Conservation (phyloP, 2,797 vertebrate species). For the Fratercula arctica region DNA sequence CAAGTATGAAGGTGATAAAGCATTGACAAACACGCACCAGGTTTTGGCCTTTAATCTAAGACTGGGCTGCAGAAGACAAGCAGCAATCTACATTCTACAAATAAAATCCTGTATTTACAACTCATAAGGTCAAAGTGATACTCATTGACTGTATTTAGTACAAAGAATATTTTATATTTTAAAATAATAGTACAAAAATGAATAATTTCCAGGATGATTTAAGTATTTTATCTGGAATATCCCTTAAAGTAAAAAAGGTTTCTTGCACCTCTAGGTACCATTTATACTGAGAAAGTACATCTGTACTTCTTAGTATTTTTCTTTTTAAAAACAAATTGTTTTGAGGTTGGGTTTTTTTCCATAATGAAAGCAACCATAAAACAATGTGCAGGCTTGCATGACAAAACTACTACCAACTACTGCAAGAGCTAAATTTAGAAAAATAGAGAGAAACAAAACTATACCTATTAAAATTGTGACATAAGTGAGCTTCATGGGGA, state of each 20-base stretch:
- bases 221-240: background rate
- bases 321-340: background rate
- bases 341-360: background rate
- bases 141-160: background rate
- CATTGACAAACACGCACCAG: background rate
- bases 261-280: background rate
- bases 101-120: background rate
- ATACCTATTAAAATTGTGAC: background rate
- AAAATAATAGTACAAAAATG: background rate
- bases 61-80: background rate
- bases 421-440: background rate
- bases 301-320: background rate
- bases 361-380: background rate
- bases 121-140: background rate
- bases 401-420: background rate
- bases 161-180: background rate
- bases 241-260: background rate
- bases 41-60: background rate
- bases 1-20: background rate
- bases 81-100: background rate
- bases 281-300: background rate
- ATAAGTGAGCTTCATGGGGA: background rate
- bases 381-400: background rate
- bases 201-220: background rate
- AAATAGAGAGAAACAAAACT: background rate